Evolutionary conservation across 2,113 vertebrate species (phyloP), one percentile per base, ranked within the genome.

Genomic region (Dasyurus viverrinus): DNA sequence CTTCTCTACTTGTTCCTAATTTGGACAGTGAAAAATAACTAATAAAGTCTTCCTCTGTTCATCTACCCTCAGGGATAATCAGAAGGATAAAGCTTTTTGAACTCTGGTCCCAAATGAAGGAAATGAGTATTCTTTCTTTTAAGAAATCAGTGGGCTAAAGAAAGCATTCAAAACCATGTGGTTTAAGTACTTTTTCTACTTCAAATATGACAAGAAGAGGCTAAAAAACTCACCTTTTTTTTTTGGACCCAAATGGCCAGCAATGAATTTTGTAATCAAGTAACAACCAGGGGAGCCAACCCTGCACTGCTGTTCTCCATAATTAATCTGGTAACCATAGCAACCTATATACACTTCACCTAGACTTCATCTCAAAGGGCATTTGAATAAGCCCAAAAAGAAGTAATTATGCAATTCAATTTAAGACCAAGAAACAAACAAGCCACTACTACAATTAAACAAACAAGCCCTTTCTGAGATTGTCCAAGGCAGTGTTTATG

Each of bases 71-170:
- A 76, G 10, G 19, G n/a, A 93, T 53, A 93, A 89, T 1, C 19
- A 93, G 24, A 68, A 84, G 53, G n/a, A 2, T 55, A 93, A 91
- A 90, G 48, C 36, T 24, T 53, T 92, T 92, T 53, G 92, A 93
- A 89, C 26, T 19, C 47, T 93, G 90, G 10, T 6, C 89, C 47
- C 26, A 47, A 57, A 8, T 55, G 55, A 96, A 93, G 47, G 68
- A 91, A 92, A 27, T 1, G 53, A 53, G 2, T 48, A 52, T 36
- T 48, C 2, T 93, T 95, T 93, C 30, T 52, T 90, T 46, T 68
- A 96, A 89, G 90, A 96, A 84, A 92, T 92, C 93, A 95, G n/a
- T 93, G 27, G 93, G 24, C 42, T 89, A 95, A 96, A 95, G 91
- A 92, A 91, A 94, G 47, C 92, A 92, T 90, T 95, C 91, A 89